These are phyloP conservation scores for Myanophis thanlyinensis DNA, from an alignment of 2,113 vertebrate species.

Conservation along the genomic window DNA sequence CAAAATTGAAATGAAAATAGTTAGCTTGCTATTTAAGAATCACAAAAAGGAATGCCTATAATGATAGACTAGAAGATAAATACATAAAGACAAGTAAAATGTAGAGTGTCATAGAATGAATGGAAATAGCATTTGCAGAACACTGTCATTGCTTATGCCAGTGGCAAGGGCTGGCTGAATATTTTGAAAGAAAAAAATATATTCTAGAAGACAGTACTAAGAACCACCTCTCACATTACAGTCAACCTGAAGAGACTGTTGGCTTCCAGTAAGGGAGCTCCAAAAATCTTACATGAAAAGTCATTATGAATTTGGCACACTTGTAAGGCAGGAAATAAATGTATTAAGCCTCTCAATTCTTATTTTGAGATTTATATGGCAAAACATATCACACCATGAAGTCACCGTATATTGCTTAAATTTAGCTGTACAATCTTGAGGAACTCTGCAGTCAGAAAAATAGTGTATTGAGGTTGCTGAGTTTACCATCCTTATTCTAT, in stretches of 20 bases:
- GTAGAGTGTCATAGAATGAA: not conserved
- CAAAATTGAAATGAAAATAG: conserved; percentile 6
- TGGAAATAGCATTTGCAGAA: not conserved
- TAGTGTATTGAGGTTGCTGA: not conserved
- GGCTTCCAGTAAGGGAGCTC: not conserved
- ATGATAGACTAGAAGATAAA: not conserved
- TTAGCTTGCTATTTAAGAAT: not conserved
- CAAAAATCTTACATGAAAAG: not conserved
- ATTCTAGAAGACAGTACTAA: too few relatives aligned
- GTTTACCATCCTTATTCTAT: not conserved
- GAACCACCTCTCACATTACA: not conserved
- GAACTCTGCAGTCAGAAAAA: not conserved
- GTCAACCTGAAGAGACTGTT: not conserved
- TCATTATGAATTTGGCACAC: not conserved
- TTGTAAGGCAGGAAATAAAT: not conserved
- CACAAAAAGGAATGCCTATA: not conserved
- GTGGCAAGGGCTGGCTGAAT: not conserved
- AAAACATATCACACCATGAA: not conserved
- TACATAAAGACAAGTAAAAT: not conserved
- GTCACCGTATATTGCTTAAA: not conserved
- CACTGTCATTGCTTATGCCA: not conserved
- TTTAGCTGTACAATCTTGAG: not conserved
- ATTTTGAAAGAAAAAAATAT: not conserved
- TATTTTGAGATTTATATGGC: not conserved
- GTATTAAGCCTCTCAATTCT: not conserved